Conservation (phyloP, 1,140 invertebrate species). For the Tribolium madens region DNA sequence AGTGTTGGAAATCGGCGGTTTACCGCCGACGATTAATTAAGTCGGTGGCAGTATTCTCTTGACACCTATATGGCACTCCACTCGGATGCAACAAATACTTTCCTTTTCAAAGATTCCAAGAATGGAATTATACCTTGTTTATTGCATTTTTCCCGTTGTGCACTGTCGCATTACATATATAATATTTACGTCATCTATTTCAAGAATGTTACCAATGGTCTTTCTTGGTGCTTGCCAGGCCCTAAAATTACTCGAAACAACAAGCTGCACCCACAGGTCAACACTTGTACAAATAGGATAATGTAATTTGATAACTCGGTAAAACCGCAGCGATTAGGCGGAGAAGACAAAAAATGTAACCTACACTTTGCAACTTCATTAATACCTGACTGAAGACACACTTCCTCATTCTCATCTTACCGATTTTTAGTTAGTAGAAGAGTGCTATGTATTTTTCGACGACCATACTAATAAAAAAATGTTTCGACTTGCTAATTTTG, state of each 20-base stretch:
- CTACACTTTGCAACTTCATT: not conserved
- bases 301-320: not conserved
- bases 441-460: no score
- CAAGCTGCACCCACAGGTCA: constrained; percentile 9
- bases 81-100: constrained; percentile 15
- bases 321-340: not conserved
- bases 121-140: constrained; percentile 4
- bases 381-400: not conserved
- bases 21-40: constrained; percentile 42
- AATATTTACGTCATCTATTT: constrained; percentile 33
- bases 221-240: not conserved
- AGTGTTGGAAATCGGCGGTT: constrained; percentile 34
- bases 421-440: no score
- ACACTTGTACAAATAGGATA: not conserved
- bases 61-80: constrained; percentile 15
- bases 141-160: constrained; percentile 12
- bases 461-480: no score
- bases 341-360: not conserved
- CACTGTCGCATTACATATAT: constrained; percentile 25
- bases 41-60: constrained; percentile 13
- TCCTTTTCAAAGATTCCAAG: constrained; percentile 3
- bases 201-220: constrained; percentile 25
- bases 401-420: not conserved
- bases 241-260: not conserved
- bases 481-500: not conserved